Base-by-base conservation (phyloP, 2,888 invertebrate species). In the Heliconius hortense region DNA sequence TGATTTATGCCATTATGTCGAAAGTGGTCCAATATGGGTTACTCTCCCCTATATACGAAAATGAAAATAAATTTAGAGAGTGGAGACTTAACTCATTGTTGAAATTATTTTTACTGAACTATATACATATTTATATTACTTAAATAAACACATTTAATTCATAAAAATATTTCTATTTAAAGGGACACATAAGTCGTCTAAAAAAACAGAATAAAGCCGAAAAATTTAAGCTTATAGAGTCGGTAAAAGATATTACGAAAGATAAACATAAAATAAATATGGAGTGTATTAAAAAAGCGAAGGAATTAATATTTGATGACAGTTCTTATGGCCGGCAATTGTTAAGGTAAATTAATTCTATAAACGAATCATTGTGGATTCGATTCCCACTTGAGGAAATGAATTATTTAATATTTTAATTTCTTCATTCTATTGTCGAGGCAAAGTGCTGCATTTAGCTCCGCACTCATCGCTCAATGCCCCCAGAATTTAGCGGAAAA, bases 281-380 rank as follows among this genome's bases (percentile, higher is more conserved):
- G 13, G 82, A 85, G 74, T 81, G 80, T 39, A 81, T 90, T 3
- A 79, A 83, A 73, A 79, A 81, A 73, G 90, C 90, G 0, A 88
- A 79, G 78, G 80, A 87, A 69, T 78, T 81, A 69, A 86, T 91
- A 73, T 91, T 90, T 79, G 82, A 88, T 56, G 79, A 83, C 59
- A 89, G 86, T 77, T 85, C 82, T 74, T 88, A 88, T 35, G 90
- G 91, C 0, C 84, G 79, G 73, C 83, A 86, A 78, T 84, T 91
- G 11, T 73, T 85, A 72, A 88, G 88, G 91, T 89, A 80, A 31
- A 26, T 18, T 59, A 60, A 43, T 5, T 5, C 5, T 43, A 0
- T 43, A 43, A 18, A 43, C 5, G 43, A 15, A 5, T 15, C 43
- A 43, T 43, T 43, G 43, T 43, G 4, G 4, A 4, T 48, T 48